phyloP scores from a whole-genome alignment of 2,797 vertebrate genomes.

The Phaenicophaeus curvirostris region DNA sequence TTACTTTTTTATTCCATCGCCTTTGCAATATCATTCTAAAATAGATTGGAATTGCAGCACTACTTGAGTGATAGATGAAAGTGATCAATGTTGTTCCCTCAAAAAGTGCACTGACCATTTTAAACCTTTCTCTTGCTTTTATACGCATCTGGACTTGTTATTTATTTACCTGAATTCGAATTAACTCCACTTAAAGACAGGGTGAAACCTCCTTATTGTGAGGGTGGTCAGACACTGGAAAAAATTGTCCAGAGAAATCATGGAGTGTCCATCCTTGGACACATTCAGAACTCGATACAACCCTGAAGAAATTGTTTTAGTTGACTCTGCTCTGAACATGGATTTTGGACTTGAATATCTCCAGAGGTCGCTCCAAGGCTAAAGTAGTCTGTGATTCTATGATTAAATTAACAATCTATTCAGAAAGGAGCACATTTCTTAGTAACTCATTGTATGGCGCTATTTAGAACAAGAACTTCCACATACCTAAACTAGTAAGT shows the following conservation, averaged over 20 bases:
- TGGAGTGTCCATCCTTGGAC: not conserved
- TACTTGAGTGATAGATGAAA: not conserved
- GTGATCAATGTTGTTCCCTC: accelerated
- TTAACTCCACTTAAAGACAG: not conserved
- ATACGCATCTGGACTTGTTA: not conserved
- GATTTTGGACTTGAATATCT: not conserved
- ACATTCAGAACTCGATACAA: not conserved
- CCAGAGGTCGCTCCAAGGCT: not conserved
- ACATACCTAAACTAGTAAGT: not conserved
- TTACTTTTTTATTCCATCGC: not conserved
- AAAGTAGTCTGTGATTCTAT: not conserved
- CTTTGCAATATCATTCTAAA: not conserved
- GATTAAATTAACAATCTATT: not conserved
- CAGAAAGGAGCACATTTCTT: not conserved
- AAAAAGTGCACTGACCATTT: not conserved
- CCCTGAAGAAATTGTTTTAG: not conserved
- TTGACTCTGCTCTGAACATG: not conserved
- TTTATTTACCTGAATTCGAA: not conserved
- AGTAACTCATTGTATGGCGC: not conserved
- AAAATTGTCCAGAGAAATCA: not conserved
- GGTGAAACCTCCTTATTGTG: not conserved
- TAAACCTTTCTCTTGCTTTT: not conserved
- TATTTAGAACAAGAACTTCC: not conserved
- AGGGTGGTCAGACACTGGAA: not conserved
- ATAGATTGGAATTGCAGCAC: not conserved